Base-by-base conservation (phyloP, 2,888 invertebrate species). In the Caenorhabditis sp. region DNA sequence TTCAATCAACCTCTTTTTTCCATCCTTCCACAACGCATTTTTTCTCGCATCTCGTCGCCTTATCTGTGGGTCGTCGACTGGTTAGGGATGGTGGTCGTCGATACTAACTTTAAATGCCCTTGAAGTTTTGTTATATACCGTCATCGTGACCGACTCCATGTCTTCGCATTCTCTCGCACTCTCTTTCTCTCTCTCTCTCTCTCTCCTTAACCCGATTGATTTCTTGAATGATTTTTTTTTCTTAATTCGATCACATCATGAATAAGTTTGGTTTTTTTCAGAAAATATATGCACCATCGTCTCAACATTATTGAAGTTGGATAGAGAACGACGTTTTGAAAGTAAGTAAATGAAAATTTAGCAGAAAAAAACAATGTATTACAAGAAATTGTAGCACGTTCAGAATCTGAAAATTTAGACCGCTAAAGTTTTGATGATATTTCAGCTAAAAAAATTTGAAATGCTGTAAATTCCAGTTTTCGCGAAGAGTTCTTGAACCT, bases 71-170 rank as follows among this genome's bases (percentile, higher is more conserved):
- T 65, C 65, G 65, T 53, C 58, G 65, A 53, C 65, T 54, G 60
- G 62, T 62, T 58, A 61, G 70, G 65, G 53, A 65, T 64, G 61
- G 70, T 65, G 65, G 66, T 65, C 23, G 52, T 23, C 70, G 66
- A 70, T 52, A 52, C n/a, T 65, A 70, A 66, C 70, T 65, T 70
- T 61, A 59, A 70, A 70, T 70, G 70, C 65, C 66, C 70, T 71
- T 71, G 66, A 71, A 63, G 67, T 63, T 26, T 23, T 67, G 70
- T 70, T 62, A 66, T 67, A 71, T 67, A 57, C 66, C 62, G 66
- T 59, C 70, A 57, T 69, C 64, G 52, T 69, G 63, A 59, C 60
- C 65, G 23, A 23, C 23, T 52, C 10, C 23, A 21, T 52, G 52
- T 23, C 20, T 7, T 23, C 20, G n/a, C n/a, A n/a, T 7, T 52